A percentile compares a stretch with the other conserved stretches of the same genome.
These are phyloP conservation scores for Lysandra coridon DNA, from an alignment of 2,888 invertebrate genomes.

Conservation along the genomic window DNA sequence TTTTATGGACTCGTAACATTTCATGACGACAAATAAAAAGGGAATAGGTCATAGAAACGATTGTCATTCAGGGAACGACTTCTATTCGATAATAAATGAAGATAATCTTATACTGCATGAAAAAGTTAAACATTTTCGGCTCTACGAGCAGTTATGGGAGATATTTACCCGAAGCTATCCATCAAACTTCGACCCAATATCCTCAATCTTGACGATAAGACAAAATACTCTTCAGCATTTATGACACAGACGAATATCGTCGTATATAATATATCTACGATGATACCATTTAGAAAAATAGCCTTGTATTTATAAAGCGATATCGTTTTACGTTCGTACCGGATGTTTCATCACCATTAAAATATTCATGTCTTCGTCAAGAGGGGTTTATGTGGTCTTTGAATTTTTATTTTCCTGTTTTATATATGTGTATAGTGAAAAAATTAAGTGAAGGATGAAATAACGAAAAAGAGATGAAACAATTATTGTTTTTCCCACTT, in stretches of 20 bases:
- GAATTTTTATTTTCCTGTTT: background rate
- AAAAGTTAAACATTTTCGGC: slow-evolving; percentile 23
- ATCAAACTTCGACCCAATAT: slow-evolving; percentile 33
- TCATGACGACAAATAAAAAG: slow-evolving; percentile 7
- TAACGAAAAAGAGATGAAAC: too few relatives aligned
- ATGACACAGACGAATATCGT: slow-evolving; percentile 32
- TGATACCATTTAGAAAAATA: slow-evolving; percentile 30
- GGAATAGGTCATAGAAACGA: background rate
- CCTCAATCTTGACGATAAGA: slow-evolving; percentile 34
- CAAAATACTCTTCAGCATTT: slow-evolving; percentile 33
- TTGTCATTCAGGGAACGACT: background rate
- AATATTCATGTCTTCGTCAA: slow-evolving; percentile 5
- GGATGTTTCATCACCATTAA: slow-evolving; percentile 19
- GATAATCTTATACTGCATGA: slow-evolving; percentile 2
- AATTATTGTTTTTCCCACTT: too few relatives aligned
- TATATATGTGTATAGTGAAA: background rate
- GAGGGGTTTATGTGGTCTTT: background rate
- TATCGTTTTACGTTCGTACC: slow-evolving; percentile 4
- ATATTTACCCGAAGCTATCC: slow-evolving; percentile 30
- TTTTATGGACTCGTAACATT: background rate
- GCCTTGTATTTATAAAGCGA: slow-evolving; percentile 27
- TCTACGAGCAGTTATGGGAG: background rate
- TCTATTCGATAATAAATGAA: background rate
- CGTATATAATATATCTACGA: too few relatives aligned
- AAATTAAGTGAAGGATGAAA: too few relatives aligned